phyloP scores from a whole-genome alignment of 2,888 invertebrate species.

The Rapana venosa region DNA sequence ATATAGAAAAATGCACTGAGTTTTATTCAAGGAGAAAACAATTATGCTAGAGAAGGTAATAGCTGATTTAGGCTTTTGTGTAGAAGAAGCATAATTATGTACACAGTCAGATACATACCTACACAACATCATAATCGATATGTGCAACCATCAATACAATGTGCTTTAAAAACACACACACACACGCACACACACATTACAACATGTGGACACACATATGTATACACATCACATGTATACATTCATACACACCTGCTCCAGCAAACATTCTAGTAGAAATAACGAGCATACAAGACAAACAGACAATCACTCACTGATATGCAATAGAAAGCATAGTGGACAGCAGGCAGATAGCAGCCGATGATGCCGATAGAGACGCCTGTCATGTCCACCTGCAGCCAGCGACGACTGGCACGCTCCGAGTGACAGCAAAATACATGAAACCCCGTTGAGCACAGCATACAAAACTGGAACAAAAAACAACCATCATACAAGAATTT shows the following conservation, averaged over 20 bases:
- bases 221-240: not conserved
- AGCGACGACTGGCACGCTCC: slow-evolving; percentile 89
- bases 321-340: slow-evolving; percentile 98
- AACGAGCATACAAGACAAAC: not conserved
- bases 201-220: not conserved
- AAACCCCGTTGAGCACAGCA: slow-evolving; percentile 93
- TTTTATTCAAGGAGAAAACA: no score
- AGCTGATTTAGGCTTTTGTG: no score
- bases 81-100: no score
- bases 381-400: slow-evolving; percentile 93
- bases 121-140: no score
- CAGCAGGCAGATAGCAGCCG: slow-evolving; percentile 96
- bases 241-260: not conserved
- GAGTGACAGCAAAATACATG: slow-evolving; percentile 97
- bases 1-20: no score
- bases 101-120: no score
- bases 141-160: no score
- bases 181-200: not conserved
- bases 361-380: slow-evolving; percentile 95
- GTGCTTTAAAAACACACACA: not conserved
- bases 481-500: not conserved
- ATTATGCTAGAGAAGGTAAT: no score
- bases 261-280: not conserved
- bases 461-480: slow-evolving; percentile 87
- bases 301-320: slow-evolving; percentile 85